Percentiles rank a stretch among this genome's conserved stretches.
phyloP scores from a whole-genome alignment of 2,888 invertebrate genomes.

The Congeria kusceri region DNA sequence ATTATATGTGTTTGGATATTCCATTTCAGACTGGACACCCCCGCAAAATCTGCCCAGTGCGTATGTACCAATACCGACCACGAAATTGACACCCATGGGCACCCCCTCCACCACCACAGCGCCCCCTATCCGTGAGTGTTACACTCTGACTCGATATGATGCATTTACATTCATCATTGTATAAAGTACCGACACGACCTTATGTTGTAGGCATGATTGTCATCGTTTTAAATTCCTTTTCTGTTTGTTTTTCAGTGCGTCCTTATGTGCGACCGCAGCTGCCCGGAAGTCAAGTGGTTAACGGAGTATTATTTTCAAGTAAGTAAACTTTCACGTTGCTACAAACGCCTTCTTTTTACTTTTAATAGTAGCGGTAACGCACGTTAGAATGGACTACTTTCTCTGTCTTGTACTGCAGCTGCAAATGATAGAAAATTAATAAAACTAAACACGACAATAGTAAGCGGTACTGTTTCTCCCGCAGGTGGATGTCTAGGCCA shows the following conservation, averaged over 20 bases:
- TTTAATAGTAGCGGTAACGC: background rate
- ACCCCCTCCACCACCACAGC: slow-evolving; percentile 39
- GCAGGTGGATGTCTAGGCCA: slow-evolving; percentile 63
- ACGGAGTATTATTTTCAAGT: slow-evolving; percentile 40
- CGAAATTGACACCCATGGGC: slow-evolving; percentile 25
- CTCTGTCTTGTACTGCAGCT: background rate
- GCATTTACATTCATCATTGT: too few species aligned
- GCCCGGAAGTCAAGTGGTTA: slow-evolving; percentile 43
- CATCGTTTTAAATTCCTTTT: too few species aligned
- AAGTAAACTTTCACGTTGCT: slow-evolving; percentile 4
- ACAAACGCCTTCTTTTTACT: background rate
- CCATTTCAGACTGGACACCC: slow-evolving; percentile 63
- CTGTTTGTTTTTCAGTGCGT: slow-evolving; percentile 26
- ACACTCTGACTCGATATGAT: too few species aligned
- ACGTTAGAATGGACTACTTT: background rate
- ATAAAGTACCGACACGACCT: too few species aligned
- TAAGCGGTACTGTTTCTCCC: slow-evolving; percentile 19
- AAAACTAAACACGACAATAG: background rate
- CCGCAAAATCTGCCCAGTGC: slow-evolving; percentile 50
- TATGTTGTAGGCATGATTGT: too few species aligned
- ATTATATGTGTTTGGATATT: too few species aligned
- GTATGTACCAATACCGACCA: slow-evolving; percentile 20
- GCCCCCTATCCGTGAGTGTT: slow-evolving; percentile 53
- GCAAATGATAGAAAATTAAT: too few species aligned
- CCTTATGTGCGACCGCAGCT: slow-evolving; percentile 36